Base-by-base conservation (phyloP, 2,888 invertebrate species). In the Drosophila sordidula region DNA sequence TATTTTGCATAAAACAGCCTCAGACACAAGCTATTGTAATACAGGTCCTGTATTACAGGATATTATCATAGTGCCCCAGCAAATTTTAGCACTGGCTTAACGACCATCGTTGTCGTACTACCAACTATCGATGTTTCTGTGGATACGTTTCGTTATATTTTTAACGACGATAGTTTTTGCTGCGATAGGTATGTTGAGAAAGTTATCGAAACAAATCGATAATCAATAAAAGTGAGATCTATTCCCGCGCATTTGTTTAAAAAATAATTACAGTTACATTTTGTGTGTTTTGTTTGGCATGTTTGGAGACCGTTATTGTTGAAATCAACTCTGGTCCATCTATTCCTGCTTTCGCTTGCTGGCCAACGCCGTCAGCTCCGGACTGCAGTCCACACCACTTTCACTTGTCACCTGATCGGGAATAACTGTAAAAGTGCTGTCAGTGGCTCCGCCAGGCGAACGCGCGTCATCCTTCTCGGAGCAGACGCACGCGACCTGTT, bases 401-500 rank as follows among this genome's bases (percentile, higher is more conserved):
- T 58, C 39, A 25, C 4, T 16, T 16, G 9, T 12, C 9, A 6
- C 12, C 4, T 57, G n/a, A 32, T 57, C 57, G 0, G 22, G 14
- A 14, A 32, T 12, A 25, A 14, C 12, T 6, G 34, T 14, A 8
- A 32, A 5, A 22, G 6, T 18, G 18, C 18, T 1, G 18, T 2
- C 18, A 22, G 22, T 3, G 22, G 2, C 22, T 16, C 57, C 57
- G n/a, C 49, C 57, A 18, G 12, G 3, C 16, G 8, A 4, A 22
- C 49, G 29, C 3, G 16, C 14, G 6, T 25, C 36, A 2, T 6
- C 2, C 6, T 11, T 3, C 2, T 11, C 9, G 29, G 4, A 22
- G 9, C 67, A 68, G 4, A 11, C 32, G 36, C 66, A 61, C 9
- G 45, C n/a, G 11, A 11, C 16, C 29, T 50, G 46, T n/a, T 45